Evolutionary conservation across 2,113 vertebrate genomes (phyloP).

Genomic region (Saguinus midas): DNA sequence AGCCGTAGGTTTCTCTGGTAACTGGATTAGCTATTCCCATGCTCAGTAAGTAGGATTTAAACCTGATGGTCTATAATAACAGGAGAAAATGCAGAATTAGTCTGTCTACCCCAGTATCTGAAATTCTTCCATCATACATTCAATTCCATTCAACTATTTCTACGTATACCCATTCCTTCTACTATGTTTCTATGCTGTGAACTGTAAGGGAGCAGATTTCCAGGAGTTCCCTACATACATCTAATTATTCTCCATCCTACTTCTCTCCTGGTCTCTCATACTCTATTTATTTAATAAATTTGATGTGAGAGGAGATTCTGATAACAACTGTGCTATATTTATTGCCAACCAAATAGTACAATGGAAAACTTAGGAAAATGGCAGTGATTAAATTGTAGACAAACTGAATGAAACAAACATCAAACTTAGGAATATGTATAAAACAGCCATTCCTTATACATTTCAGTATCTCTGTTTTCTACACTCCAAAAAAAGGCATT

Average conservation of each 20-base stretch:
- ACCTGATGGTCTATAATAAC: slow-evolving; percentile 91
- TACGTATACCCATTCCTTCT: not conserved
- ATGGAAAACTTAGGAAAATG: not conserved
- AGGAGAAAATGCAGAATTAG: not conserved
- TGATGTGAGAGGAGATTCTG: slow-evolving; percentile 11
- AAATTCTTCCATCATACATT: slow-evolving; percentile 20
- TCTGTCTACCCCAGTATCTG: not conserved
- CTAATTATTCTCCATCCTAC: not conserved
- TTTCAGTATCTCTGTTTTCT: not conserved
- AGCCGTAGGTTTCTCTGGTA: slow-evolving; percentile 94
- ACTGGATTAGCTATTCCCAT: slow-evolving; percentile 99
- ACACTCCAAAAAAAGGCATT: not conserved
- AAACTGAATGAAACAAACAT: slow-evolving; percentile 27
- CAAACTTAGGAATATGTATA: not conserved
- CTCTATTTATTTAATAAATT: not conserved
- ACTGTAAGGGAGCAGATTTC: not conserved
- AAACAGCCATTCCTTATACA: not conserved
- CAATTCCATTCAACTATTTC: not conserved
- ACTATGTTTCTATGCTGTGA: not conserved
- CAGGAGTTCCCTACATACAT: not conserved
- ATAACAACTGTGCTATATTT: not conserved
- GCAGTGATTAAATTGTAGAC: not conserved
- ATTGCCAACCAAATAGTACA: slow-evolving; percentile 23
- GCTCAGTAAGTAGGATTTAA: slow-evolving; percentile 98
- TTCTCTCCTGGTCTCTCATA: not conserved